Percentiles rank a stretch among this genome's conserved stretches.
phyloP scores from a whole-genome alignment of 1,140 invertebrate species.

The Planococcus citri region DNA sequence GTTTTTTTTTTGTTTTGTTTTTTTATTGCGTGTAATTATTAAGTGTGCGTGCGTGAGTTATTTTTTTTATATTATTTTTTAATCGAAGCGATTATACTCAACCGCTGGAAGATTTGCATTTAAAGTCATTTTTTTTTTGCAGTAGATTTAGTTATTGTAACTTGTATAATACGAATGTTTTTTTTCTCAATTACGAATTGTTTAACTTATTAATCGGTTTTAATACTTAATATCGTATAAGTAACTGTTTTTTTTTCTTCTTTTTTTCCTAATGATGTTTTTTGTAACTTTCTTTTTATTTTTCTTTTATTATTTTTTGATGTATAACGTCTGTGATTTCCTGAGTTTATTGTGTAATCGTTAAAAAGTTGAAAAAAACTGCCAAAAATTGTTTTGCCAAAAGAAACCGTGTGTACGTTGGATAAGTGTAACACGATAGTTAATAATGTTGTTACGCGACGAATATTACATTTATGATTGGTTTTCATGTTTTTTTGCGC shows the following conservation, averaged over 20 bases:
- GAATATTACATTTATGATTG: too few species aligned
- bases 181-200: background rate
- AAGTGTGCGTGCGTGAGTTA: too few species aligned
- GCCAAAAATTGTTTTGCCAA: background rate
- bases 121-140: constrained; percentile 11
- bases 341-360: background rate
- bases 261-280: background rate
- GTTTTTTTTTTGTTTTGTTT: constrained; percentile 3
- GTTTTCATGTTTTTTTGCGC: background rate
- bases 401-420: background rate
- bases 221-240: constrained; percentile 16
- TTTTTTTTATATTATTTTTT: background rate
- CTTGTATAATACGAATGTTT: constrained; percentile 3
- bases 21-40: constrained; percentile 2
- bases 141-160: background rate
- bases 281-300: constrained; percentile 17
- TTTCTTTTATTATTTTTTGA: background rate
- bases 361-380: background rate
- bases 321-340: constrained; percentile 7
- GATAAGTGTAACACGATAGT: background rate
- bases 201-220: constrained; percentile 19
- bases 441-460: background rate
- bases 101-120: constrained; percentile 19
- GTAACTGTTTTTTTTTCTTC: background rate
- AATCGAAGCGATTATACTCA: background rate